Percentiles rank a stretch among this genome's conserved stretches.
Evolutionary conservation across 2,797 vertebrate species (phyloP).

Genomic region (Sardinella longiceps): DNA sequence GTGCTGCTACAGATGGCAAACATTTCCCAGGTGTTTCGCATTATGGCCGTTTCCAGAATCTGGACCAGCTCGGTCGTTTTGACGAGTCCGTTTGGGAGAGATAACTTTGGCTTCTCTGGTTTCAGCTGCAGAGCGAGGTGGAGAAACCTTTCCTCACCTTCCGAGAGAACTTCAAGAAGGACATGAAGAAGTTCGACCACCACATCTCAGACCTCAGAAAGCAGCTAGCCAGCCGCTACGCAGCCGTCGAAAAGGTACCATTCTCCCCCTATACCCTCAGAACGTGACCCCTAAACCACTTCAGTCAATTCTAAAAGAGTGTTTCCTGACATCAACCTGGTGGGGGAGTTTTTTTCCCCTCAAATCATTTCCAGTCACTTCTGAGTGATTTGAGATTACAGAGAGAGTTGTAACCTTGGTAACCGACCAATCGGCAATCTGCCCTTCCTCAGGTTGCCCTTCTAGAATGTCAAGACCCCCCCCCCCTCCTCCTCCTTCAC

Average conservation of each 20-base stretch:
- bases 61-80: not conserved
- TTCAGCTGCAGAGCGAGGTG: constrained; percentile 93
- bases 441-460: constrained; percentile 36
- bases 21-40: not conserved
- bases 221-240: constrained; percentile 88
- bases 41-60: not conserved
- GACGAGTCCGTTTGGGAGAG: not conserved
- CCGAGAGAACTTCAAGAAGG: constrained; percentile 98
- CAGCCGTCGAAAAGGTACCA: constrained; percentile 89
- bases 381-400: not conserved
- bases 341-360: not conserved
- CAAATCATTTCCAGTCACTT: not conserved
- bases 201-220: constrained; percentile 92
- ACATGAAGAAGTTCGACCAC: constrained; percentile 97
- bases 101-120: constrained; percentile 22
- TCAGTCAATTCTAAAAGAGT: not conserved
- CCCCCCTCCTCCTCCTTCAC: too few species aligned
- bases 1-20: not conserved
- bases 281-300: not conserved
- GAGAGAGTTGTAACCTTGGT: not conserved
- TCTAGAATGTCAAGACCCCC: constrained; percentile 51
- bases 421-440: not conserved
- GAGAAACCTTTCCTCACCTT: constrained; percentile 94
- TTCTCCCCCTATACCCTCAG: not conserved
- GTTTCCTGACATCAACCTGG: not conserved